Evolutionary conservation across 2,113 vertebrate species (phyloP).

Genomic region (Mesoclemmys tuberculata): DNA sequence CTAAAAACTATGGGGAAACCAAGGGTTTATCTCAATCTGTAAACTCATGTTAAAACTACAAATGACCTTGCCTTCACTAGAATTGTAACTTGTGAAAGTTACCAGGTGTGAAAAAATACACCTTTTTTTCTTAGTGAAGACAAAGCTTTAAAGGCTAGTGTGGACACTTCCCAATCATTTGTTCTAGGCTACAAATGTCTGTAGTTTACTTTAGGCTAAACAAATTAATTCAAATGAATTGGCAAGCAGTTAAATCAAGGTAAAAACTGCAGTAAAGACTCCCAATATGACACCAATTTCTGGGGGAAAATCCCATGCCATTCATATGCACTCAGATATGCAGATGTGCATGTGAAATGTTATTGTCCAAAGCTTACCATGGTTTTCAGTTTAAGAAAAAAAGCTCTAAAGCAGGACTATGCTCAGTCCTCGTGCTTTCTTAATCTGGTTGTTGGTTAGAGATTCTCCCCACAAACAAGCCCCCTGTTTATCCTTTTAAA

Average conservation of each 20-base stretch:
- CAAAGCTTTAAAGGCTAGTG: neutral
- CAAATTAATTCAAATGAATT: neutral
- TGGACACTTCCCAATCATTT: neutral
- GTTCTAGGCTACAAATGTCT: neutral
- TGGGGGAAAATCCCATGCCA: neutral
- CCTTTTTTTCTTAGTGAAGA: neutral
- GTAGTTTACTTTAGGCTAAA: neutral
- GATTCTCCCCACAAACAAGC: neutral
- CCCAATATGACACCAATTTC: neutral
- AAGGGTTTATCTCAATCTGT: neutral
- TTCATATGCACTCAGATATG: neutral
- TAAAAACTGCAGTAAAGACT: neutral
- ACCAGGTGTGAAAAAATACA: neutral
- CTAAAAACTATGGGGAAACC: neutral
- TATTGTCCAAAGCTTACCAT: neutral
- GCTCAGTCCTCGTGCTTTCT: neutral
- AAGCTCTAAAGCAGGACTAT: too few relatives aligned
- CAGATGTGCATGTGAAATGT: neutral
- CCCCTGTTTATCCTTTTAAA: neutral
- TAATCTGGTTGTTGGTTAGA: neutral
- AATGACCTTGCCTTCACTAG: neutral
- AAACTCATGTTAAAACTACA: neutral
- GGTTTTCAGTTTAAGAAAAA: neutral
- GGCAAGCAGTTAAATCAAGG: neutral
- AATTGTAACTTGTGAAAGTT: neutral